These are phyloP conservation scores for Novumbra hubbsi DNA, from an alignment of 2,797 vertebrate species.

Conservation along the genomic window DNA sequence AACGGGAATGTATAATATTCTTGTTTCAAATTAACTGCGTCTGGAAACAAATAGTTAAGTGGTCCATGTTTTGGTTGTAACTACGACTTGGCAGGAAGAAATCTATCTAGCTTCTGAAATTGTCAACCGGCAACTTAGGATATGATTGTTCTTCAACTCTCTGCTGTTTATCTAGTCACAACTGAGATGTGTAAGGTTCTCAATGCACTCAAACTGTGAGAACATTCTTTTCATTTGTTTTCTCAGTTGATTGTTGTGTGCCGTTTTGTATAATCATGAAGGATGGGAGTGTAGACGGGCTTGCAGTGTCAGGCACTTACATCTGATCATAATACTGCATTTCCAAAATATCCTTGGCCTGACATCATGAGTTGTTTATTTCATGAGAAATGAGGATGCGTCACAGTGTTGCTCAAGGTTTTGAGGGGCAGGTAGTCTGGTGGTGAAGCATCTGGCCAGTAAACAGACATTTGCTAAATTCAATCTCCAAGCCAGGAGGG, in stretches of 20 bases:
- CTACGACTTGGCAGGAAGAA: neutral
- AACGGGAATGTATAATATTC: neutral
- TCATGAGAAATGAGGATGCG: neutral
- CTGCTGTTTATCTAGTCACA: neutral
- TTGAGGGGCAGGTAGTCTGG: too few species aligned
- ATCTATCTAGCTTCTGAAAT: neutral
- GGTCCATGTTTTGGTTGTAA: neutral
- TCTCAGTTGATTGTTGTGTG: neutral
- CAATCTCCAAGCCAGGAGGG: too few species aligned
- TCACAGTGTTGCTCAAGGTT: neutral
- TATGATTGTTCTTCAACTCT: neutral
- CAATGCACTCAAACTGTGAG: conserved; percentile 11
- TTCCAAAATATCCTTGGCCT: neutral
- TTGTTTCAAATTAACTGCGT: neutral
- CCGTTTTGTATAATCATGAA: neutral
- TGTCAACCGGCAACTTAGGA: neutral
- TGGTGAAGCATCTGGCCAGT: too few species aligned
- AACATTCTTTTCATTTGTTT: neutral
- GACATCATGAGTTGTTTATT: neutral
- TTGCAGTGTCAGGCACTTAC: neutral
- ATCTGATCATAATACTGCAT: neutral
- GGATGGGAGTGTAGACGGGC: neutral
- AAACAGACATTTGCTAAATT: too few species aligned
- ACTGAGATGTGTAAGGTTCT: neutral
- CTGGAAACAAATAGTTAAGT: neutral